Percentiles rank a stretch among this genome's conserved stretches.
These are phyloP conservation scores for Polyploca ridens DNA, from an alignment of 2,888 invertebrate genomes.

Conservation along the genomic window DNA sequence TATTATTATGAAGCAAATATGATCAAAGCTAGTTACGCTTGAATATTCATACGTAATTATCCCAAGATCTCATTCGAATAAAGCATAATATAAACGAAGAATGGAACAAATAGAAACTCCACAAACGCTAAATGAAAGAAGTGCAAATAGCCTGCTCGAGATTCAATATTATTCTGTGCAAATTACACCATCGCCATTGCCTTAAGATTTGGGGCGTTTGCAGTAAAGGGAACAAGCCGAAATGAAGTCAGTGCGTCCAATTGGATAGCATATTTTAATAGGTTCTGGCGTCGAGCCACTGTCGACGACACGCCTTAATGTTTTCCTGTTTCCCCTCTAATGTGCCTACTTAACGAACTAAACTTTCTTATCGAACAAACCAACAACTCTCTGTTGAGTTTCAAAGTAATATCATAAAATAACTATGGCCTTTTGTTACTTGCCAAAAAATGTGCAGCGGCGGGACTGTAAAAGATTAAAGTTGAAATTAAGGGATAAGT, in stretches of 20 bases:
- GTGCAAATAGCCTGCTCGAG: conserved; percentile 47
- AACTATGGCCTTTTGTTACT: conserved; percentile 54
- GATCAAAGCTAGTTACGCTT: background rate
- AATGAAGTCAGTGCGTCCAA: conserved; percentile 69
- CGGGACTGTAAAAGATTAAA: conserved; percentile 19
- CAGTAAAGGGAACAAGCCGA: conserved; percentile 48
- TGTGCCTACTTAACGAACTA: conserved; percentile 81
- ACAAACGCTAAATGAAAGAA: conserved; percentile 35
- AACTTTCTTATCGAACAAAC: conserved; percentile 80
- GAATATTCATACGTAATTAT: background rate
- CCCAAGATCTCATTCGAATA: conserved; percentile 7
- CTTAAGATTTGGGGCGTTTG: conserved; percentile 51
- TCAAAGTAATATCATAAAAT: conserved; percentile 67
- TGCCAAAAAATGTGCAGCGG: conserved; percentile 41
- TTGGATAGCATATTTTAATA: conserved; percentile 80
- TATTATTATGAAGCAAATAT: background rate
- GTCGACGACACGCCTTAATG: conserved; percentile 73
- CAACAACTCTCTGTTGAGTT: conserved; percentile 65
- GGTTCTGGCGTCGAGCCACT: conserved; percentile 76
- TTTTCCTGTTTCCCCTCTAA: conserved; percentile 79
- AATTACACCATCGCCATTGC: conserved; percentile 56
- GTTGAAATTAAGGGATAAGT: conserved; percentile 12
- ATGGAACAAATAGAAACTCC: conserved; percentile 14
- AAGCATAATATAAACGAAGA: conserved; percentile 12
- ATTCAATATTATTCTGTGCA: conserved; percentile 64